Evolutionary conservation across 2,797 vertebrate species (phyloP), one percentile per base, ranked within the genome.

Genomic region (Lutjanus argentimaculatus): DNA sequence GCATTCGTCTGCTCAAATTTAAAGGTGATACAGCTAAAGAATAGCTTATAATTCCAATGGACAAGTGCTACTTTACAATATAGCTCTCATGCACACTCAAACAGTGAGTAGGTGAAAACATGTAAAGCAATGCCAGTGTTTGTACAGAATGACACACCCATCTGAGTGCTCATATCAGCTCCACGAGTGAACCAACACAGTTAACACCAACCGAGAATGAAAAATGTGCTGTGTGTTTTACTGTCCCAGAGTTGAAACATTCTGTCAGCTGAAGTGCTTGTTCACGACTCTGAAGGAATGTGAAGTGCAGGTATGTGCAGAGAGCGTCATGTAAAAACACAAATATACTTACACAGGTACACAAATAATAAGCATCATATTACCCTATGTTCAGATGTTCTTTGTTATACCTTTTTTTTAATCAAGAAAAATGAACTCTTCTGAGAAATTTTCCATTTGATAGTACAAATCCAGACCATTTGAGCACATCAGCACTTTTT

Each of bases 141-240:
- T 72, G 55, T 42, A 81, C 49, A 81, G 66, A 42, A 14, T n/a
- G 42, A 57, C 73, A 81, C 84, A 80, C 77, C 84, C 77, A 19
- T 21, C 11, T 36, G 4, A 62, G 43, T 63, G 79, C 66, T 42
- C 61, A 49, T 61, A 58, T 82, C 49, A 75, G 42, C 17, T 66
- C 19, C 5, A 0, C 46, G 14, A 49, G 25, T 22, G 19, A 73
- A 46, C 25, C 64, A 75, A 59, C 64, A 53, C 17, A 69, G 55
- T 85, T 16, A 69, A 42, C 40, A 52, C 57, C 30, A 1, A 19
- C 9, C 53, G 51, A 67, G n/a, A 63, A 42, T 40, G 51, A 76
- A 7, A 55, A 51, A 63, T 42, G 55, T 30, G 2, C 45, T 57
- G 30, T 75, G 53, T 70, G 58, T 64, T 64, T 80, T 53, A 55